Conservation (phyloP, 2,113 vertebrate genomes). For the Gracilinanus agilis region DNA sequence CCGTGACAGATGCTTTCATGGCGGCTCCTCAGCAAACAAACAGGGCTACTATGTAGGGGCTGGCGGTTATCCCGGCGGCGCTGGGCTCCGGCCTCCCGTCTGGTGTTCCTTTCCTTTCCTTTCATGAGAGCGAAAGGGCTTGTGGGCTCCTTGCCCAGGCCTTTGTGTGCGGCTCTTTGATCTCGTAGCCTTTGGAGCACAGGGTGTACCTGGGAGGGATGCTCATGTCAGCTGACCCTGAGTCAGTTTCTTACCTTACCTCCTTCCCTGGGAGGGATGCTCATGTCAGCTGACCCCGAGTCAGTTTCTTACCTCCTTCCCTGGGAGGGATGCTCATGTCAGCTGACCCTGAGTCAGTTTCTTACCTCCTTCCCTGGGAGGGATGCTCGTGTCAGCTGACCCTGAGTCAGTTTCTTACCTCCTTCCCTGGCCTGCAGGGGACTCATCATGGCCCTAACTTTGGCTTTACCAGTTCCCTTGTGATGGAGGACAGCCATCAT, state of each 20-base stretch:
- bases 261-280: background rate
- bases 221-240: background rate
- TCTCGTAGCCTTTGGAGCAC: conserved; percentile 32
- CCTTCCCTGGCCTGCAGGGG: background rate
- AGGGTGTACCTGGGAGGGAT: conserved; percentile 11
- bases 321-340: too few species aligned
- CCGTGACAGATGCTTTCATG: conserved; percentile 71
- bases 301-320: too few species aligned
- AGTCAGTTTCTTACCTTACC: conserved; percentile 17
- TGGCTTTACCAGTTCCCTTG: background rate
- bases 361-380: too few species aligned
- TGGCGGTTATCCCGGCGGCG: conserved; percentile 57
- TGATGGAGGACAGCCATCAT: background rate
- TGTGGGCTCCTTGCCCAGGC: background rate
- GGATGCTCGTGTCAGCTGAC: too few species aligned
- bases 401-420: too few species aligned
- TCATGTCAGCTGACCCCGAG: background rate
- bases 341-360: background rate
- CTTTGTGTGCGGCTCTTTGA: background rate
- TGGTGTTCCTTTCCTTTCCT: conserved; percentile 20
- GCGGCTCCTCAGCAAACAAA: conserved; percentile 68
- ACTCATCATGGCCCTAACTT: background rate
- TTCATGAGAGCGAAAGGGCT: conserved; percentile 27
- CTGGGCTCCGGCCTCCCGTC: conserved; percentile 42
- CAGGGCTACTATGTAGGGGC: conserved; percentile 30